phyloP scores from a whole-genome alignment of 2,797 vertebrate species.

The Halcyon chelicuti region DNA sequence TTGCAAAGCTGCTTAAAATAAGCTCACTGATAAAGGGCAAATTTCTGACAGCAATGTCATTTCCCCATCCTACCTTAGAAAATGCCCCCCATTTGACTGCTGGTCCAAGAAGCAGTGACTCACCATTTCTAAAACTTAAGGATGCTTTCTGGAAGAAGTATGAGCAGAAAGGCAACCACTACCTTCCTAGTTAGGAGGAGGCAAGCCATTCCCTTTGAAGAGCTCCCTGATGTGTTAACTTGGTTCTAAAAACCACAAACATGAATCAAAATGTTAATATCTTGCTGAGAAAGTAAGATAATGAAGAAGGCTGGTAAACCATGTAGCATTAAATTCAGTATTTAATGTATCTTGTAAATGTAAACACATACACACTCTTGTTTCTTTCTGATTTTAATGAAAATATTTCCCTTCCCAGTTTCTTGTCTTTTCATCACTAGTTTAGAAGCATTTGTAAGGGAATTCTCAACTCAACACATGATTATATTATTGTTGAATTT shows the following conservation, averaged over 20 bases:
- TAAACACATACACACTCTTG: neutral
- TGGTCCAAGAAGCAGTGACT: neutral
- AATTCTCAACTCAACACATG: neutral
- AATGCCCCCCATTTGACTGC: neutral
- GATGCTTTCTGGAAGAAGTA: neutral
- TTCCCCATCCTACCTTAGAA: neutral
- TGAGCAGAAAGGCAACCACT: neutral
- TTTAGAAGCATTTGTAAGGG: neutral
- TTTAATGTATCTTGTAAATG: neutral
- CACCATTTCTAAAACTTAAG: neutral
- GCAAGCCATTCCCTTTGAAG: neutral
- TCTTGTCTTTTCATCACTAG: neutral
- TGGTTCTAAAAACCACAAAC: neutral
- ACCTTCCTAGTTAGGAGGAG: neutral
- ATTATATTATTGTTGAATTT: neutral
- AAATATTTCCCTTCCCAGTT: neutral
- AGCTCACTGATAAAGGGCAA: neutral
- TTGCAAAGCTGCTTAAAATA: conserved; percentile 2
- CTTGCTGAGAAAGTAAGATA: conserved; percentile 1
- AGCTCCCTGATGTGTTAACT: neutral
- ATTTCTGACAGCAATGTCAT: neutral
- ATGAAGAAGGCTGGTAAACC: neutral
- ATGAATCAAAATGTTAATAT: neutral
- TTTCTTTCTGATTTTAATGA: neutral
- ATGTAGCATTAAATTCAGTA: neutral